Evolutionary conservation across 2,113 vertebrate genomes (phyloP).

Genomic region (Cathartes aura): DNA sequence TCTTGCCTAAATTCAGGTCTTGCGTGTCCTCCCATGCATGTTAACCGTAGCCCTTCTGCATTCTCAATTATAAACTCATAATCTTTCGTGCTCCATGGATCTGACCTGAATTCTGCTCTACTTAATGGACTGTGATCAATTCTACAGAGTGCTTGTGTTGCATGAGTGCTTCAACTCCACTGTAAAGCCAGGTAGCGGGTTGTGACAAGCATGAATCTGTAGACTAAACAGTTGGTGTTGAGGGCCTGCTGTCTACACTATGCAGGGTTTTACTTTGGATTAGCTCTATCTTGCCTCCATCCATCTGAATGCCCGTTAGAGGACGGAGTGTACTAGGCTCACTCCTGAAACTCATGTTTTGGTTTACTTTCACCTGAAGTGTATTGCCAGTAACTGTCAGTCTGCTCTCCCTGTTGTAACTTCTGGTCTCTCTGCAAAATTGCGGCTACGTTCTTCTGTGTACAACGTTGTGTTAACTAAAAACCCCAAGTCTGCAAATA

Average conservation of each 20-base stretch:
- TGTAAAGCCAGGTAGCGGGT: background rate
- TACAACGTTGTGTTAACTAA: background rate
- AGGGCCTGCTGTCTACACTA: background rate
- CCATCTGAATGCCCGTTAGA: background rate
- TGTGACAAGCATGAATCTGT: background rate
- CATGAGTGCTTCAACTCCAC: background rate
- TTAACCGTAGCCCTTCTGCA: background rate
- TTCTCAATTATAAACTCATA: background rate
- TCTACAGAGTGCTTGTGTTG: background rate
- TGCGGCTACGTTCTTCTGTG: accelerated
- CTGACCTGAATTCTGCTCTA: background rate
- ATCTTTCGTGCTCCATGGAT: background rate
- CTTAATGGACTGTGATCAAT: background rate
- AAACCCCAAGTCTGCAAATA: background rate
- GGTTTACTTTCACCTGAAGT: background rate
- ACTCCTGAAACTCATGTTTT: background rate
- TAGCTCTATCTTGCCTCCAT: background rate
- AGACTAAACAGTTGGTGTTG: background rate
- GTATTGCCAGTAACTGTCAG: background rate
- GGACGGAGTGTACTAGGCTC: background rate
- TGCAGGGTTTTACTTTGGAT: background rate
- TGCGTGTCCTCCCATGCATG: background rate
- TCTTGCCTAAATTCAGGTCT: background rate
- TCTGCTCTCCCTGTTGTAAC: background rate
- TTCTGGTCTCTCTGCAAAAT: background rate